Base-by-base conservation (phyloP, 1,140 invertebrate genomes). In the Tribolium madens region DNA sequence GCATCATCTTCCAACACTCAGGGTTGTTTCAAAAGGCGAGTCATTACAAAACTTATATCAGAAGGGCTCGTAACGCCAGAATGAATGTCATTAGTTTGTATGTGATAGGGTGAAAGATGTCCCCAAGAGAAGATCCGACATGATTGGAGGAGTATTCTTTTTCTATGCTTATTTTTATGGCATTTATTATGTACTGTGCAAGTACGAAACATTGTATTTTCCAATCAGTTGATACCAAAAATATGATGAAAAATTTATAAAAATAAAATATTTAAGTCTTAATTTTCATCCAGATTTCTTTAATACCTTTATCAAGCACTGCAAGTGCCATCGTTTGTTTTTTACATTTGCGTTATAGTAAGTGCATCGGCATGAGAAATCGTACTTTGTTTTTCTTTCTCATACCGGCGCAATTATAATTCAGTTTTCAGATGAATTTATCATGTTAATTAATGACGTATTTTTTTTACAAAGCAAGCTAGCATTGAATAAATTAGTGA, bases 271-370 rank as follows among this genome's bases (percentile, higher is more conserved):
- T 64, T n/a, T 64, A 64, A 64, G 21, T 64, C 26, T 36, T 64
- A 57, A n/a, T 42, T 64, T 64, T 64, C 57, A 64, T 64, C 14
- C 53, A 76, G 68, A 64, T 68, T 71, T 77, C 77, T 76, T 73
- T 79, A 79, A 75, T 74, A 17, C 68, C 52, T 77, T 57, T 78
- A 42, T 74, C 75, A 78, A 50, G 78, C 57, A 64, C 82, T 75
- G 50, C 78, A 78, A 81, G 81, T 83, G 82, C 82, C 82, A 83
- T 83, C 77, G 73, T 79, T 77, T 78, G 76, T 76, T 83, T 79
- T 77, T 78, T 69, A 60, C 48, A 70, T 77, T 68, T 75, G 52
- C 21, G 52, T 57, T 53, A 21, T 64, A 21, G 9, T 57, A 57
- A 57, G 18, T 18, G 52, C n/a, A 21, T 64, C 26, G 52, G 60